phyloP scores from a whole-genome alignment of 2,797 vertebrate species.

The Helicolenus hilgendorfi region DNA sequence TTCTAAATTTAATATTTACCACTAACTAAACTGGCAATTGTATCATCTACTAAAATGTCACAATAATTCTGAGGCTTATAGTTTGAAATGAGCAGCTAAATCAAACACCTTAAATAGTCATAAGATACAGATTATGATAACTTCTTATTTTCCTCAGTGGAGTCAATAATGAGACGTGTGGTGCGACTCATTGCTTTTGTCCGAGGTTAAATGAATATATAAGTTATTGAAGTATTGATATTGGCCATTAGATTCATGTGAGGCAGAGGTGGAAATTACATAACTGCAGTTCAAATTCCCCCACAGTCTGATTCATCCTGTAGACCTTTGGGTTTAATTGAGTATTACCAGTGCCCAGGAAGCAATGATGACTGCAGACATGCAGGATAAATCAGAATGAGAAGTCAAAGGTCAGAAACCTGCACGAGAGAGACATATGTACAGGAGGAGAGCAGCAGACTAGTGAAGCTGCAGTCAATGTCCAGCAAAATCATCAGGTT shows the following conservation, averaged over 20 bases:
- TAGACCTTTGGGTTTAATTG: constrained; percentile 87
- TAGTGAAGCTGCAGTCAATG: constrained; percentile 28
- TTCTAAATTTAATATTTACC: neutral
- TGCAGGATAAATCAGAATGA: constrained; percentile 74
- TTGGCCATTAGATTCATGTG: constrained; percentile 75
- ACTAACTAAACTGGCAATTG: neutral
- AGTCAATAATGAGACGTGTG: neutral
- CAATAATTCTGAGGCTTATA: neutral
- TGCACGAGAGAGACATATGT: constrained; percentile 80
- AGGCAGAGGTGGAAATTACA: constrained; percentile 77
- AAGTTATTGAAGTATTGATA: constrained; percentile 48
- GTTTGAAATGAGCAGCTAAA: neutral
- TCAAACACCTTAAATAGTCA: neutral
- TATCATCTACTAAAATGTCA: neutral
- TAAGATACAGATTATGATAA: neutral
- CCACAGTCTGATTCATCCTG: constrained; percentile 63
- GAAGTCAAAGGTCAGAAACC: constrained; percentile 79
- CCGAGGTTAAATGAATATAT: constrained; percentile 68
- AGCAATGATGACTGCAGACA: constrained; percentile 78
- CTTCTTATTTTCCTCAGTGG: neutral
- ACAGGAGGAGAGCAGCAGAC: constrained; percentile 41
- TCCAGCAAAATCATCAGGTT: constrained; percentile 23
- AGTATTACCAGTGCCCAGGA: constrained; percentile 73
- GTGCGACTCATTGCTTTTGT: constrained; percentile 52
- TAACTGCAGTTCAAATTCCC: constrained; percentile 57